phyloP scores from a whole-genome alignment of 2,797 vertebrate species.

The Cossypha polioptera region DNA sequence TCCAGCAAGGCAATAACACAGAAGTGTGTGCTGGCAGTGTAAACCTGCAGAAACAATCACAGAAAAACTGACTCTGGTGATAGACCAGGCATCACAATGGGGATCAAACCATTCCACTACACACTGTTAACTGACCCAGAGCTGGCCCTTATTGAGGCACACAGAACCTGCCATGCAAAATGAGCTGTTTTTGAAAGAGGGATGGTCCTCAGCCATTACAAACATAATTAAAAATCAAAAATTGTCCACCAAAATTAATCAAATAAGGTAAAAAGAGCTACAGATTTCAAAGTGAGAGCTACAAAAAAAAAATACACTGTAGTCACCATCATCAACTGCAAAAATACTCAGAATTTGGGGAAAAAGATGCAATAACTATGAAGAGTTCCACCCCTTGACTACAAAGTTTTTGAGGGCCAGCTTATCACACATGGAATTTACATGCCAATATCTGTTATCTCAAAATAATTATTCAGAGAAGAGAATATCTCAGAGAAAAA shows the following conservation, averaged over 20 bases:
- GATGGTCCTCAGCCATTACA: not conserved
- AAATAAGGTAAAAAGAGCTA: not conserved
- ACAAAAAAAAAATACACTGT: accelerated
- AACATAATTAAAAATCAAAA: not conserved
- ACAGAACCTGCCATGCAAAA: accelerated
- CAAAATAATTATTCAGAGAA: not conserved
- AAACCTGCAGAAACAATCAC: not conserved
- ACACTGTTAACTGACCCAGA: not conserved
- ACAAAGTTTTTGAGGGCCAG: not conserved
- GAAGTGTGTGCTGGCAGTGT: not conserved
- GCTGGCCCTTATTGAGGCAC: not conserved
- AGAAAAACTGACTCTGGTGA: not conserved
- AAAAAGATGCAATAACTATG: not conserved
- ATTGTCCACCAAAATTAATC: not conserved
- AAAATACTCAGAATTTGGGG: not conserved
- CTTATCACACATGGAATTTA: accelerated
- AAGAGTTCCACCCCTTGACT: not conserved
- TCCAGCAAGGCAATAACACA: not conserved
- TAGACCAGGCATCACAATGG: not conserved
- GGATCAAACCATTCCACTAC: not conserved
- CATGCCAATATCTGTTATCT: accelerated
- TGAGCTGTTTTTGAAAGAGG: not conserved
- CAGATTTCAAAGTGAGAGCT: not conserved
- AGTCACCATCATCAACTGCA: not conserved
- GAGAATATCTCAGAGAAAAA: not conserved